A percentile compares a stretch with the other conserved stretches of the same genome.
These are phyloP conservation scores for Calcarius lapponicus DNA, from an alignment of 2,797 vertebrate species.

Conservation along the genomic window DNA sequence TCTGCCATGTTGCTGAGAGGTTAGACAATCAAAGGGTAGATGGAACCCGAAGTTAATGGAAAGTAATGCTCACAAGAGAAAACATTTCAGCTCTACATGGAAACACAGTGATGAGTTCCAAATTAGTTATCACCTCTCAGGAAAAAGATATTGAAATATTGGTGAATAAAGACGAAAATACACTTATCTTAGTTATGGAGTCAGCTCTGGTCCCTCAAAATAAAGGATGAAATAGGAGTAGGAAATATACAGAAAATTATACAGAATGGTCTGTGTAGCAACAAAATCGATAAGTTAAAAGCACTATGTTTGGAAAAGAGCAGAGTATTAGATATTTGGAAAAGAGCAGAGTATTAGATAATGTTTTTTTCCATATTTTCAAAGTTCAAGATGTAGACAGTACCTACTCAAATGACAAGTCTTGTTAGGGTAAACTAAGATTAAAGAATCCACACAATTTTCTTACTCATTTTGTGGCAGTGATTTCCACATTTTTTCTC, in stretches of 20 bases:
- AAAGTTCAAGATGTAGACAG: not conserved
- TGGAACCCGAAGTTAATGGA: not conserved
- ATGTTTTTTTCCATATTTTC: not conserved
- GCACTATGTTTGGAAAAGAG: not conserved
- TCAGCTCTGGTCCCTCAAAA: not conserved
- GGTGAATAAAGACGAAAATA: not conserved
- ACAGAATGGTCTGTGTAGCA: not conserved
- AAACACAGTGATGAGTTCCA: not conserved
- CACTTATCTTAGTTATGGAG: not conserved
- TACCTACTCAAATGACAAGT: not conserved
- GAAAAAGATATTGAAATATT: not conserved
- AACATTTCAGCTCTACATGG: not conserved
- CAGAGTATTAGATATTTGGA: not conserved
- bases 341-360: not conserved
- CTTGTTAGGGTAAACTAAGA: not conserved
- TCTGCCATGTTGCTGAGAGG: not conserved
- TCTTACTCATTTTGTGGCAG: not conserved
- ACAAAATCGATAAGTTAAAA: rapidly evolving
- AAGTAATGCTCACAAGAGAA: not conserved
- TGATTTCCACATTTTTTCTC: not conserved
- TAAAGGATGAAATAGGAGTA: not conserved
- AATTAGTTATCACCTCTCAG: not conserved
- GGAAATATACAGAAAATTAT: not conserved
- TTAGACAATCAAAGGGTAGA: not conserved
- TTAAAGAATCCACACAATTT: not conserved